Evolutionary conservation across 2,797 vertebrate species (phyloP), one percentile per base, ranked within the genome.

Genomic region (Onychomys leucogaster): DNA sequence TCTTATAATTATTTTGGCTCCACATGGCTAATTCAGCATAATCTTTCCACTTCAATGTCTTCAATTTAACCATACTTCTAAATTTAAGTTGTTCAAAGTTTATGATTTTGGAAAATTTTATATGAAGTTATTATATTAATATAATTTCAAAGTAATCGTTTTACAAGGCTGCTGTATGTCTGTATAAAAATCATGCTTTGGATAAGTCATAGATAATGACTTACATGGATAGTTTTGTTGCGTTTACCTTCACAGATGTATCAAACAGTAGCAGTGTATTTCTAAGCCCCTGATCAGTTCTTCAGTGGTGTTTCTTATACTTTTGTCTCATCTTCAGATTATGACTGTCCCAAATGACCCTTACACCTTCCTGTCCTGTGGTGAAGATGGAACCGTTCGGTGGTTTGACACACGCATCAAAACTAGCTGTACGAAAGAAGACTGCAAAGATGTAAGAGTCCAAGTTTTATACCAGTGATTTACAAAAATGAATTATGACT

Each of bases 341-440:
- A 99, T 99, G 99, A 99, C 99, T 8, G 99, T 99, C 98, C 99
- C 99, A 96, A 99, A 99, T 96, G 99, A 99, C 98, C 99, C 99
- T 46, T 99, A 99, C 98, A 99, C 99, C 78, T 99, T 99, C 97
- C 99, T 99, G 96, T 99, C 99, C 29, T 99, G 99, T 97, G 99
- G 99, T 97, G 99, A 99, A 98, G 99, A 99, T 97, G 99, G 99
- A 97, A 99, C 99, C 2, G 99, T 99, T 93, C 98, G 99, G 96
- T 99, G 99, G 99, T 99, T 99, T 98, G 99, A 99, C 98, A 99
- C 99, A 69, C 99, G 99, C 98, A 99, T 98, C 89, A 99, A 99
- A 99, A 99, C 99, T 13, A 99, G 99, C 98, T 99, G 99, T 98
- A 99, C 99, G 90, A 99, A 99, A 98, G 99, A 99, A 99, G 99